Conservation (phyloP, 1,140 invertebrate genomes). For the Rhagoletis pomonella region DNA sequence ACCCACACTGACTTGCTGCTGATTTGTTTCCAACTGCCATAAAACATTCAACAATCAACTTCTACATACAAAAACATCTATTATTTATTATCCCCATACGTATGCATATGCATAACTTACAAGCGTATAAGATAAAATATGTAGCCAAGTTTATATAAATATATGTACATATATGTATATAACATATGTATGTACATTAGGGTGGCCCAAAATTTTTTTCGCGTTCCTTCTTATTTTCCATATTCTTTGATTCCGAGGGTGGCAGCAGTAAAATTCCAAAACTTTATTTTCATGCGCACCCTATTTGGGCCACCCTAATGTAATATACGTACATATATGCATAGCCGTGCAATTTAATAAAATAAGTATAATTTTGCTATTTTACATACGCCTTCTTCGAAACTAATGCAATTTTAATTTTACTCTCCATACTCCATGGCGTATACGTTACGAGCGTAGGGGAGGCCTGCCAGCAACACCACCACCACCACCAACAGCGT, state of each 20-base stretch:
- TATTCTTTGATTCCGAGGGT: too few species aligned
- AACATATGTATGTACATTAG: background rate
- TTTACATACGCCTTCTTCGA: background rate
- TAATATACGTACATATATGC: background rate
- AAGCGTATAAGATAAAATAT: background rate
- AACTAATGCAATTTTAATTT: conserved; percentile 52
- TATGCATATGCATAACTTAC: background rate
- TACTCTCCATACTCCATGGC: conserved; percentile 6
- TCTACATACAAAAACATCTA: background rate
- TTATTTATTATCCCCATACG: background rate
- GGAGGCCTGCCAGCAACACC: background rate
- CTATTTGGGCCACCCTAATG: too few species aligned
- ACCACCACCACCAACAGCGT: background rate
- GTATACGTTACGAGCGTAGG: background rate
- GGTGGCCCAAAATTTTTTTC: too few species aligned
- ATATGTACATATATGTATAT: too few species aligned
- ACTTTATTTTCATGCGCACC: too few species aligned
- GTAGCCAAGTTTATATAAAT: background rate
- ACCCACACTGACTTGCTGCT: background rate
- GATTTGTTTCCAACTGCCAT: background rate
- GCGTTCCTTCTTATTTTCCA: too few species aligned
- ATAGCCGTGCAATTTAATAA: conserved; percentile 7
- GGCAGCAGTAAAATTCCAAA: too few species aligned
- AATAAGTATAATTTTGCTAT: conserved; percentile 29
- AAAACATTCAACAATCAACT: background rate